Percentiles rank a stretch among this genome's conserved stretches.
phyloP scores from a whole-genome alignment of 2,797 vertebrate species.

The Emydoidea blandingii region DNA sequence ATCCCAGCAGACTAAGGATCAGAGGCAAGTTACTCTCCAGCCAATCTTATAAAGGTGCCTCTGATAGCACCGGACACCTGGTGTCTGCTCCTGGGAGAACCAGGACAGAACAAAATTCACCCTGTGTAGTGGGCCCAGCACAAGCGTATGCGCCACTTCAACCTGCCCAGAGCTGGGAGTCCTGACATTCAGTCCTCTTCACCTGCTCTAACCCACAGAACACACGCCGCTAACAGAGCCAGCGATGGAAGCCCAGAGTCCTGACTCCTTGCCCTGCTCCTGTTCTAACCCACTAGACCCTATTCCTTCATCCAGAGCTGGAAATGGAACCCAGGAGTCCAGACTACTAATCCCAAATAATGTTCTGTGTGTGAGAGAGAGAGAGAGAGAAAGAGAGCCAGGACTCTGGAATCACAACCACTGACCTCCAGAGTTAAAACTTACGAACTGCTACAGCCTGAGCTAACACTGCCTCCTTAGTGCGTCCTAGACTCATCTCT shows the following conservation, averaged over 20 bases:
- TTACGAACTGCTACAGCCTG: not conserved
- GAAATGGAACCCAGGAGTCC: not conserved
- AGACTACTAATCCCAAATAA: not conserved
- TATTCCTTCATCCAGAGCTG: not conserved
- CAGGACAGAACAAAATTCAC: no score
- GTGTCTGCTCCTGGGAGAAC: no score
- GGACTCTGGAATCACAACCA: not conserved
- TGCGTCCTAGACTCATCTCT: no score
- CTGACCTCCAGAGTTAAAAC: not conserved
- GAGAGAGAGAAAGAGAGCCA: no score
- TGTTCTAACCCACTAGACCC: fast-evolving
- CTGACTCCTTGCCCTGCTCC: fast-evolving
- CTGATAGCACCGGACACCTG: no score
- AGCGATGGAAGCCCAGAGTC: not conserved
- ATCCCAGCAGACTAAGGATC: no score
- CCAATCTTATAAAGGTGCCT: no score
- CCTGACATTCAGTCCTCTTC: not conserved
- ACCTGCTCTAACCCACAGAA: fast-evolving
- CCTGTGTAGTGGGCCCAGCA: no score
- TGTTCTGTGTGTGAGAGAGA: not conserved
- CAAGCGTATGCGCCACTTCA: no score
- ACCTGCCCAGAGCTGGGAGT: no score
- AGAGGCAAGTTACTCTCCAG: not conserved
- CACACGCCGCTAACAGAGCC: not conserved
- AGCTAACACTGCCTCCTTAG: not conserved